A percentile compares a stretch with the other conserved stretches of the same genome.
These are phyloP conservation scores for Pseudomyrmex flavicornis DNA, from an alignment of 1,140 invertebrate genomes.

Conservation along the genomic window DNA sequence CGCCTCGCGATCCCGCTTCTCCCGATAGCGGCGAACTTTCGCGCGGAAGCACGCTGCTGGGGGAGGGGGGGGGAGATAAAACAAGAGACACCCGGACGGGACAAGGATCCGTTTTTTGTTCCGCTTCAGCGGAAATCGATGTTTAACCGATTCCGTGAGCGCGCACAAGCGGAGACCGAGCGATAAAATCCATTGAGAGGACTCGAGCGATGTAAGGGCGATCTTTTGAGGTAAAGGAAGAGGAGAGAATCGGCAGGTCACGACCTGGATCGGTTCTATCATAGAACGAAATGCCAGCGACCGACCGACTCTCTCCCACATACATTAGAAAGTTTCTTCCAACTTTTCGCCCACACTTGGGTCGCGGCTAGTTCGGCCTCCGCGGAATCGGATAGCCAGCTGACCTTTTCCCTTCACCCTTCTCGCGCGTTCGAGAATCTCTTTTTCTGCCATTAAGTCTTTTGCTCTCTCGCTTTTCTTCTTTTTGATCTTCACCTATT, in stretches of 20 bases:
- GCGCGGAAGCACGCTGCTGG: not conserved
- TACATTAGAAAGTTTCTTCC: constrained; percentile 81
- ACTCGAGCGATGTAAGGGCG: constrained; percentile 54
- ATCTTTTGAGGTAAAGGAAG: constrained; percentile 48
- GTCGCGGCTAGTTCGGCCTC: constrained; percentile 37
- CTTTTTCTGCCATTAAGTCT: constrained; percentile 20
- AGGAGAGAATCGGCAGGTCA: constrained; percentile 73
- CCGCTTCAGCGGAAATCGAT: constrained; percentile 21
- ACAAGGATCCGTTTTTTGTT: constrained; percentile 15
- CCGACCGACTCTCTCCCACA: constrained; percentile 78
- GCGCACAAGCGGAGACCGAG: not conserved
- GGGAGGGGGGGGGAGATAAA: not conserved
- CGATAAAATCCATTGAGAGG: constrained; percentile 51
- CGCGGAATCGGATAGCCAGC: constrained; percentile 75
- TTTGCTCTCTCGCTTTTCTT: constrained; percentile 2
- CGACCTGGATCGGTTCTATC: constrained; percentile 77
- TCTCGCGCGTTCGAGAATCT: not conserved
- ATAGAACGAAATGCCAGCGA: constrained; percentile 76
- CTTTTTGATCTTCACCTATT: constrained; percentile 15
- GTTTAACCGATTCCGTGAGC: not conserved
- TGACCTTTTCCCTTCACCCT: constrained; percentile 53
- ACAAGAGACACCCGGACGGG: not conserved
- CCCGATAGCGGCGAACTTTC: not conserved
- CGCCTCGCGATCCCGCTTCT: constrained; percentile 16
- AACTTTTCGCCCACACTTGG: constrained; percentile 76